phyloP scores from a whole-genome alignment of 2,113 vertebrate species.

The Coturnix japonica region DNA sequence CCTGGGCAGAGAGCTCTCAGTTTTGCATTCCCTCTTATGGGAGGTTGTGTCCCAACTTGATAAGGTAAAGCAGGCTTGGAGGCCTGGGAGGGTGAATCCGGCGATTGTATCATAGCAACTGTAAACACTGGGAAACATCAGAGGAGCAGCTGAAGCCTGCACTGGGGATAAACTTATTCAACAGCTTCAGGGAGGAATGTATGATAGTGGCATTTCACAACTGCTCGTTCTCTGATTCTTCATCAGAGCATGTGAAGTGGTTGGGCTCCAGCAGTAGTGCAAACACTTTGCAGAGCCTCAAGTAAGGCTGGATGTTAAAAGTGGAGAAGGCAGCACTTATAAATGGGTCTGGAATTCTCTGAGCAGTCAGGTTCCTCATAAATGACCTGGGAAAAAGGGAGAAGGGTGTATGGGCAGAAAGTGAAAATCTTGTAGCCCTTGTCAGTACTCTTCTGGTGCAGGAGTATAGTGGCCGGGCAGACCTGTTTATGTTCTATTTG shows the following conservation, averaged over 20 bases:
- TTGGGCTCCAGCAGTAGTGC: not conserved
- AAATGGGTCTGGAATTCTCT: not conserved
- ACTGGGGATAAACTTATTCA: not conserved
- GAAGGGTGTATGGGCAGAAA: not conserved
- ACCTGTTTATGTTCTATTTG: not conserved
- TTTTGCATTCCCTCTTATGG: constrained; percentile 93
- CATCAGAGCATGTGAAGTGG: not conserved
- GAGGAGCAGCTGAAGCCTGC: not conserved
- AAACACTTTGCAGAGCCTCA: not conserved
- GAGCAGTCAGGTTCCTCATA: accelerated
- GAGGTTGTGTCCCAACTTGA: constrained; percentile 95
- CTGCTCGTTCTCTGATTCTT: not conserved
- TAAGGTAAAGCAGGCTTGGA: constrained; percentile 84
- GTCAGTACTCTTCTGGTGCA: not conserved
- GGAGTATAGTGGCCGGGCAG: not conserved
- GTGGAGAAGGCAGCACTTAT: not conserved
- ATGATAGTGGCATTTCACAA: not conserved
- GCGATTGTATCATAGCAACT: not conserved
- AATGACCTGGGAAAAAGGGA: not conserved
- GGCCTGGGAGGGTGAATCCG: not conserved
- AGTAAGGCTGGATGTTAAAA: not conserved
- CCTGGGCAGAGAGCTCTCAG: constrained; percentile 92
- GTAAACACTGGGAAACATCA: not conserved
- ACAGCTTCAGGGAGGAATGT: not conserved
- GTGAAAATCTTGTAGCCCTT: not conserved